Evolutionary conservation across 2,797 vertebrate species (phyloP).

Genomic region (Chrysocyon brachyurus): DNA sequence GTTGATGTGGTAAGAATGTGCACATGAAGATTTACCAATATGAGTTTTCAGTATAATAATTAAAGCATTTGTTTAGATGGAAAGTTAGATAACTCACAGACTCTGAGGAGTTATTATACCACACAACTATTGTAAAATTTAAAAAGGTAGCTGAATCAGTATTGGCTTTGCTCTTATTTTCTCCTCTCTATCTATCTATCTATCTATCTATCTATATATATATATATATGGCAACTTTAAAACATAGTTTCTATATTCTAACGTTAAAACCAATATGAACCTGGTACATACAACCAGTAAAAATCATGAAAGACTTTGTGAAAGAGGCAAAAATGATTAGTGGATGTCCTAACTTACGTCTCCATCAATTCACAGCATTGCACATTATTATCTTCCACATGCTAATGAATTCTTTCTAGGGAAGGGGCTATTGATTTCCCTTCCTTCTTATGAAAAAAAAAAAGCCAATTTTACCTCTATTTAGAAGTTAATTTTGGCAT

Average conservation of each 20-base stretch:
- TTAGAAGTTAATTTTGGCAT: constrained; percentile 24
- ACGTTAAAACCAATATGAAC: constrained; percentile 19
- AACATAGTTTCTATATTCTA: not conserved
- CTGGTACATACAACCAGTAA: not conserved
- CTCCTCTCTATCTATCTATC: not conserved
- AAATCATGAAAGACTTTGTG: not conserved
- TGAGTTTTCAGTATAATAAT: not conserved
- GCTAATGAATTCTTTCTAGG: not conserved
- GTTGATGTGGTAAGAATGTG: not conserved
- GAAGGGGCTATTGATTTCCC: not conserved
- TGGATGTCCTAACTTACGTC: not conserved
- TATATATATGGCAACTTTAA: not conserved
- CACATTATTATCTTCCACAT: not conserved
- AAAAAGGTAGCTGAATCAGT: not conserved
- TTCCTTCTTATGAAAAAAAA: not conserved
- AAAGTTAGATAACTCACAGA: not conserved
- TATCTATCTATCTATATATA: not conserved
- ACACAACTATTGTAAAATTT: not conserved
- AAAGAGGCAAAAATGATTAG: not conserved
- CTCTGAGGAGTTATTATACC: not conserved
- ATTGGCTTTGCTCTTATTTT: constrained; percentile 53
- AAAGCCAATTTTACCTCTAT: not conserved
- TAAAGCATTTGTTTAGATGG: constrained; percentile 10
- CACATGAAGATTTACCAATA: not conserved
- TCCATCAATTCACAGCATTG: not conserved